These are phyloP conservation scores for Aphis gossypii DNA, from an alignment of 1,140 invertebrate species.

Conservation along the genomic window DNA sequence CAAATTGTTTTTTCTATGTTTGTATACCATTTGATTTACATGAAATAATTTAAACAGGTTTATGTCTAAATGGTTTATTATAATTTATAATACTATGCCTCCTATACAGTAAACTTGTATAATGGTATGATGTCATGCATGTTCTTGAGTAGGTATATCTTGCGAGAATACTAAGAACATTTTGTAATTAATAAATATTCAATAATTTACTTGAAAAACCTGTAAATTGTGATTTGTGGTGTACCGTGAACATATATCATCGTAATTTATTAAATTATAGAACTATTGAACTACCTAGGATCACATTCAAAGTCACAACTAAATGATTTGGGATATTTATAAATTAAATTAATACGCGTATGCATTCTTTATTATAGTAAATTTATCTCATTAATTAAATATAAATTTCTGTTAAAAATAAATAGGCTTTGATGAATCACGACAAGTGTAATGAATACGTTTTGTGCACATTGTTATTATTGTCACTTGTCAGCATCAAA, in stretches of 20 bases:
- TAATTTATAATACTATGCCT: neutral
- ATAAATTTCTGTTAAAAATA: neutral
- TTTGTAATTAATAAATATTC: neutral
- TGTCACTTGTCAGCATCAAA: neutral
- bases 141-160: neutral
- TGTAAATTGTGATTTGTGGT: too few relatives aligned
- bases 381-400: slow-evolving; percentile 3
- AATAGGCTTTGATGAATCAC: neutral
- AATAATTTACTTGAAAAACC: neutral
- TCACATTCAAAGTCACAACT: neutral
- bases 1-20: neutral
- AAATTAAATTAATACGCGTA: neutral
- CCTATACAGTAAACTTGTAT: neutral
- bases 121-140: neutral
- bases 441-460: neutral
- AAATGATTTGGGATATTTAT: neutral
- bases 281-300: neutral
- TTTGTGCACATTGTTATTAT: neutral
- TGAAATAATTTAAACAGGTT: neutral
- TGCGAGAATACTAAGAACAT: neutral
- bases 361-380: neutral
- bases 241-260: too few relatives aligned
- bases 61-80: neutral
- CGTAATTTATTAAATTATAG: too few relatives aligned
- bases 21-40: neutral